These are phyloP conservation scores for Platerodrilus igneus DNA, from an alignment of 2,888 invertebrate genomes.

Conservation along the genomic window DNA sequence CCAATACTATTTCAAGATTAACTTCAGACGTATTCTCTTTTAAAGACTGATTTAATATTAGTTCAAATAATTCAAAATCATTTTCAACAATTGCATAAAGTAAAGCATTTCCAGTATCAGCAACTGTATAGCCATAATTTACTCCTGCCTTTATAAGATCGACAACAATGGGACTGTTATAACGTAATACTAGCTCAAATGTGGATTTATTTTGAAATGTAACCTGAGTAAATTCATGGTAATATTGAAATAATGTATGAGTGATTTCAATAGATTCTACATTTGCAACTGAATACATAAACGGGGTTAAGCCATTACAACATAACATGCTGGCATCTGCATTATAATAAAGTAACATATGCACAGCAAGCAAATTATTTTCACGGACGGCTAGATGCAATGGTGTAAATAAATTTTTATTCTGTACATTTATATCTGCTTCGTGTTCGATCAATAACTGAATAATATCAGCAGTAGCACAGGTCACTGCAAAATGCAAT, in stretches of 20 bases:
- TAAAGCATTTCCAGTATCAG: conserved; percentile 13
- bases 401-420: conserved; percentile 31
- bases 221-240: conserved; percentile 28
- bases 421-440: conserved; percentile 32
- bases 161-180: conserved; percentile 25
- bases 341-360: conserved; percentile 35
- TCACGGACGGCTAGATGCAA: conserved; percentile 31
- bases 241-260: conserved; percentile 30
- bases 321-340: conserved; percentile 30
- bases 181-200: conserved; percentile 29
- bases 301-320: conserved; percentile 28
- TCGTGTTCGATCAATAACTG: conserved; percentile 31
- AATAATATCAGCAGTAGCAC: conserved; percentile 23
- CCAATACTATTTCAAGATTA: conserved; percentile 3
- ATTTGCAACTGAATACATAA: conserved; percentile 31
- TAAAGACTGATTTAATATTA: too few species aligned
- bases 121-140: conserved; percentile 25
- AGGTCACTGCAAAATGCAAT: conserved; percentile 31
- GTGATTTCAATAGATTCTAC: conserved; percentile 24
- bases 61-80: conserved; percentile 11
- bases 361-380: conserved; percentile 29
- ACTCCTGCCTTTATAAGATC: conserved; percentile 32
- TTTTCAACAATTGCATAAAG: conserved; percentile 10
- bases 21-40: too few species aligned
- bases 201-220: conserved; percentile 26